Percentiles rank a stretch among this genome's conserved stretches.
phyloP scores from a whole-genome alignment of 1,140 invertebrate species.

The Trachymyrmex septentrionalis region DNA sequence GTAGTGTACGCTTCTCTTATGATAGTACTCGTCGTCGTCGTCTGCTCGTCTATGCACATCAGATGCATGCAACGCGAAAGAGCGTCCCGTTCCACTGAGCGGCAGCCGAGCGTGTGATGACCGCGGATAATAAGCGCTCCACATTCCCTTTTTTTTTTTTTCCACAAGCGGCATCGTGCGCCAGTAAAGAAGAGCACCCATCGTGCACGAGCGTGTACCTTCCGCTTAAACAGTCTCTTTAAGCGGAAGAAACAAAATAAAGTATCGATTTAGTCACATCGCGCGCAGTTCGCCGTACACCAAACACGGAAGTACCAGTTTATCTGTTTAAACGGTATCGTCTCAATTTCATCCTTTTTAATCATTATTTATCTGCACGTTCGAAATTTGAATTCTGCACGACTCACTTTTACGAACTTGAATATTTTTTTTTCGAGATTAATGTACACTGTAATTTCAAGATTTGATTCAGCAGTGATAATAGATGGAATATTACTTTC shows the following conservation, averaged over 20 bases:
- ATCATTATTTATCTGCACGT: neutral
- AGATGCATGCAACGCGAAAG: slow-evolving; percentile 52
- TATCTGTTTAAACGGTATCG: neutral
- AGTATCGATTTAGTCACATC: slow-evolving; percentile 38
- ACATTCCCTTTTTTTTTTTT: slow-evolving; percentile 53
- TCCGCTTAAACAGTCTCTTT: slow-evolving; percentile 57
- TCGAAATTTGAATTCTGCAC: neutral
- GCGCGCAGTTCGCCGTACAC: neutral
- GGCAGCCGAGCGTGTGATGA: slow-evolving; percentile 59
- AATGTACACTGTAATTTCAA: neutral
- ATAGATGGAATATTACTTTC: neutral
- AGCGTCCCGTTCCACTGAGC: slow-evolving; percentile 56
- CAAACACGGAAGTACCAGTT: slow-evolving; percentile 35
- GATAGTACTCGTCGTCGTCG: slow-evolving; percentile 20
- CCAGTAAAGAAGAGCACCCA: slow-evolving; percentile 41
- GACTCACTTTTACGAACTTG: neutral
- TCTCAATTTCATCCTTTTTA: neutral
- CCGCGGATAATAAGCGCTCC: slow-evolving; percentile 60
- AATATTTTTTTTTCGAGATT: neutral
- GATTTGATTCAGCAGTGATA: neutral
- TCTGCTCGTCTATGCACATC: slow-evolving; percentile 37
- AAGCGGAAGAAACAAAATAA: slow-evolving; percentile 38
- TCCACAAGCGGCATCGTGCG: slow-evolving; percentile 50
- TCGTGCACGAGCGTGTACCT: slow-evolving; percentile 49
- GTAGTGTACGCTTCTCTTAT: neutral